Evolutionary conservation across 2,113 vertebrate genomes (phyloP), one percentile per base, ranked within the genome.

Genomic region (Spilogale gracilis): DNA sequence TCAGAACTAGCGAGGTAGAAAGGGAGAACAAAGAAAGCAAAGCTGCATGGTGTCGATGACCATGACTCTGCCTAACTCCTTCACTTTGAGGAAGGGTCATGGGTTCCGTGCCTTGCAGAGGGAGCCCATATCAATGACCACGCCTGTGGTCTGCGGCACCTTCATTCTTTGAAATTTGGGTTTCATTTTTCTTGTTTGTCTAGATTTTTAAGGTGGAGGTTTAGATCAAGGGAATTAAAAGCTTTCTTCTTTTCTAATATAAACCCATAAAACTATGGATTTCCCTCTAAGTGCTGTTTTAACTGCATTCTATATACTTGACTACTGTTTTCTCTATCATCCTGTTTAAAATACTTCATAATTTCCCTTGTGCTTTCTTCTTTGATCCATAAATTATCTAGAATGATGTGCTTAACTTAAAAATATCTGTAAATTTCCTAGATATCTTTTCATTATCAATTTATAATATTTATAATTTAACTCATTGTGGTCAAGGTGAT

Each of bases 181-280:
- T 32, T 79, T 96, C 69, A 50, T 30, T 91, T 91, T 73, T 74
- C 48, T 90, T 80, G 43, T 84, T 52, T 50, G n/a, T 79, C 20
- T 58, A 18, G 9, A 17, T 73, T 74, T n/a, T 94, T 45, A 50
- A 78, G 8, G 6, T 38, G 13, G 38, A 58, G n/a, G 50, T 65
- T 92, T 60, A 58, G 5, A 13, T 71, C 23, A 60, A 65, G 80
- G 23, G 11, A 61, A 50, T 69, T 86, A 84, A 67, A 91, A 10
- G 2, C 18, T 83, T 56, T 65, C 54, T 84, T 54, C 13, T 83
- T 45, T 25, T 74, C 58, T 78, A 65, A 65, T 38, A 56, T 48
- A 76, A 84, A 14, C 21, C 25, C 25, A 56, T n/a, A n/a, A 67
- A 74, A 50, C 45, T 50, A 38, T 21, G 43, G 52, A 23, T 52